Percentiles rank a stretch among this genome's conserved stretches.
phyloP scores from a whole-genome alignment of 2,113 vertebrate genomes.

The Brienomyrus brachyistius region DNA sequence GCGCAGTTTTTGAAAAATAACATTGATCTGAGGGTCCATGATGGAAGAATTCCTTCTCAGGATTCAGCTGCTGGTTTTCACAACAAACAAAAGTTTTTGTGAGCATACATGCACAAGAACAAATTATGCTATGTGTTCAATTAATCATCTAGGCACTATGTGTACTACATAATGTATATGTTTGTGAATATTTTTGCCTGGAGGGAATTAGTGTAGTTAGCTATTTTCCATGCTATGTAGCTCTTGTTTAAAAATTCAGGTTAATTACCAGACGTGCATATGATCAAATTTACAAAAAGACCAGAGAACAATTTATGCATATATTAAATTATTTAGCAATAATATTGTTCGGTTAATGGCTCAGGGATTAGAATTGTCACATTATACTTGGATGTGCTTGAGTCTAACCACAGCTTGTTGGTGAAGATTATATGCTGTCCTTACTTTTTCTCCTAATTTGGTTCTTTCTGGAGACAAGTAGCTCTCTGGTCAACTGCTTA shows the following conservation, averaged over 20 bases:
- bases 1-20: not conserved
- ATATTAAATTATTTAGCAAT: not conserved
- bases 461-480: not conserved
- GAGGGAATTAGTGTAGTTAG: not conserved
- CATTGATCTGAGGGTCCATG: not conserved
- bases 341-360: not conserved
- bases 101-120: not conserved
- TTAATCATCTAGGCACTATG: not conserved
- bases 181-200: not conserved
- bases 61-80: not conserved
- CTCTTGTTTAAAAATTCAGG: not conserved
- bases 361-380: not conserved
- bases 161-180: conserved; percentile 7
- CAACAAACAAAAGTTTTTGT: not conserved
- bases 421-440: not conserved
- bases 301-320: not conserved
- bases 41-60: not conserved
- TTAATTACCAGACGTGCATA: not conserved
- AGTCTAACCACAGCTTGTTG: not conserved
- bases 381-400: not conserved
- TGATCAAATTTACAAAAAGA: not conserved
- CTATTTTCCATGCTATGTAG: conserved; percentile 1
- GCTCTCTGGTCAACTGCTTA: not conserved
- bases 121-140: not conserved
- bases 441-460: not conserved